phyloP scores from a whole-genome alignment of 2,797 vertebrate genomes.

The Sylvia borin region DNA sequence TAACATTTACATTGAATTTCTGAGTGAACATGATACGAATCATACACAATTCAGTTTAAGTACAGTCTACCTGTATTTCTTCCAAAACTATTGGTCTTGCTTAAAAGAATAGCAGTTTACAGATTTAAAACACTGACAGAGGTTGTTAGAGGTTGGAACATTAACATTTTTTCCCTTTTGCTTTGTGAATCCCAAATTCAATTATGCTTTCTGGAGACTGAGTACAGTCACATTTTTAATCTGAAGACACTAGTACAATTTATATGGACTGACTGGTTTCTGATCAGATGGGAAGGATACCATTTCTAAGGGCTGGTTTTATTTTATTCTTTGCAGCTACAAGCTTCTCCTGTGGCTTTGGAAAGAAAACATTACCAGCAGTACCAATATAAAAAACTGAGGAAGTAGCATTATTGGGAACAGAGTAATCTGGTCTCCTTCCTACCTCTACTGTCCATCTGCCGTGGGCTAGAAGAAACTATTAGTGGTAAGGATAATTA shows the following conservation, averaged over 20 bases:
- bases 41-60: slow-evolving; percentile 4
- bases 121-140: not conserved
- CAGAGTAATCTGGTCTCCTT: not conserved
- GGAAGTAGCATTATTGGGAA: not conserved
- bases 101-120: not conserved
- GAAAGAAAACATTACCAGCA: not conserved
- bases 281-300: not conserved
- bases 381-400: not conserved
- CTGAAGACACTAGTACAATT: not conserved
- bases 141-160: not conserved
- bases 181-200: not conserved
- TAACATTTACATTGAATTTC: slow-evolving; percentile 5
- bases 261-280: not conserved
- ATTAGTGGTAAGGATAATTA: not conserved
- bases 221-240: not conserved
- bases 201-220: not conserved
- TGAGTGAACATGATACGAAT: slow-evolving; percentile 10
- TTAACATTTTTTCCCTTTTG: not conserved
- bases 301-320: not conserved
- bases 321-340: not conserved
- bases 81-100: not conserved
- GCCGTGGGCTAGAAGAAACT: not conserved
- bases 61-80: not conserved
- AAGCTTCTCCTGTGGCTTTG: not conserved
- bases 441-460: not conserved